These are phyloP conservation scores for Lasioglossum malachurum DNA, from an alignment of 2,888 invertebrate genomes.

Conservation along the genomic window DNA sequence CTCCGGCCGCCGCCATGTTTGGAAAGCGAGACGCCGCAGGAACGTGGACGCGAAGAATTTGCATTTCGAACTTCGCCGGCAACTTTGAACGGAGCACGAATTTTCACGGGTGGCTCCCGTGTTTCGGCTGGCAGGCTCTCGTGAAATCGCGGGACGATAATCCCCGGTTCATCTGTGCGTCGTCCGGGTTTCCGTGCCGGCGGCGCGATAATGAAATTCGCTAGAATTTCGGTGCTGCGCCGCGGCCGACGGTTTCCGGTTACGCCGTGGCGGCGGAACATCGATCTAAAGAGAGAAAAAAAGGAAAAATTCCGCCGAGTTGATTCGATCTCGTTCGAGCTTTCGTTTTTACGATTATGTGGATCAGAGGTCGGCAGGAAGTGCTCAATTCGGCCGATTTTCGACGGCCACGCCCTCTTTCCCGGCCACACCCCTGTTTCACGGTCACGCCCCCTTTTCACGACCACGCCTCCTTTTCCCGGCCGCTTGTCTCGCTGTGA, in stretches of 20 bases:
- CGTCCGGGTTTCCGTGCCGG: conserved; percentile 10
- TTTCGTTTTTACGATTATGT: neutral
- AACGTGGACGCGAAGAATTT: conserved; percentile 27
- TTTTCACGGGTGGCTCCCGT: conserved; percentile 15
- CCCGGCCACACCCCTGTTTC: too few species aligned
- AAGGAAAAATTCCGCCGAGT: conserved; percentile 14
- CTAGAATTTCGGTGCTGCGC: conserved; percentile 1
- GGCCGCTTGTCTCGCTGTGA: too few species aligned
- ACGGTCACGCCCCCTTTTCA: too few species aligned
- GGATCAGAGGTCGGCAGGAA: too few species aligned
- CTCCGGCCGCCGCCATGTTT: neutral
- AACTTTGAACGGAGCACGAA: conserved; percentile 20
- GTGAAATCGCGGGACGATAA: conserved; percentile 10
- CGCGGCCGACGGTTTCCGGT: neutral
- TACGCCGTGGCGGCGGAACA: neutral
- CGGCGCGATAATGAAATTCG: conserved; percentile 24
- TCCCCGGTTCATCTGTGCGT: conserved; percentile 1
- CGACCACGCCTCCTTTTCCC: too few species aligned
- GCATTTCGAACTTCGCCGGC: conserved; percentile 27
- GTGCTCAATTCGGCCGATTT: too few species aligned
- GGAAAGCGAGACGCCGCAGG: conserved; percentile 9
- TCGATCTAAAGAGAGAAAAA: conserved; percentile 5
- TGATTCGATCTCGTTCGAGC: neutral
- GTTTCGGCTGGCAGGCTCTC: conserved; percentile 14
- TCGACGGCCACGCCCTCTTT: too few species aligned